Conservation (phyloP, 2,113 vertebrate species). For the Damaliscus lunatus region DNA sequence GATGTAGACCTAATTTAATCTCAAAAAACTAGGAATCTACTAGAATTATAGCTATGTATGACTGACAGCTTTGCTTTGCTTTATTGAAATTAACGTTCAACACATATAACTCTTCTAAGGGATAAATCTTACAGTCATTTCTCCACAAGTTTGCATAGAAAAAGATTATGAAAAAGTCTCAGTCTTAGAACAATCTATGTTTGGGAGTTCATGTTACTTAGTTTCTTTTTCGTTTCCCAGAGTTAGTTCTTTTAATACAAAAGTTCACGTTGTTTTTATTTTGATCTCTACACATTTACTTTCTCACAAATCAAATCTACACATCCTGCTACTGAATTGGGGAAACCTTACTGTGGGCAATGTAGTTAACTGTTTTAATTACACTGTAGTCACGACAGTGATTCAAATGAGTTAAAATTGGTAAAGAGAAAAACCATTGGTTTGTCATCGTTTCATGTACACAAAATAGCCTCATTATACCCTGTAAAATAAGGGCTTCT, state of each 20-base stretch:
- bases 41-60: background rate
- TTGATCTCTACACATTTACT: background rate
- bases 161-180: background rate
- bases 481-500: background rate
- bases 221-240: background rate
- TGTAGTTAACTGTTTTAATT: background rate
- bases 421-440: background rate
- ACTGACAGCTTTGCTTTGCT: background rate
- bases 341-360: background rate
- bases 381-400: background rate
- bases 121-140: background rate
- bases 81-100: background rate
- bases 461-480: background rate
- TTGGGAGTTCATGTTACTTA: background rate
- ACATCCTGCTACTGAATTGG: background rate
- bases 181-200: background rate
- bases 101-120: background rate
- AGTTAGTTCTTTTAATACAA: background rate
- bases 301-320: background rate
- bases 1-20: background rate
- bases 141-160: background rate
- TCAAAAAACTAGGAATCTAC: background rate
- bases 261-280: background rate
- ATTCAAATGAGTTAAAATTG: conserved; percentile 15
- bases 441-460: background rate